Evolutionary conservation across 2,113 vertebrate genomes (phyloP), one percentile per base, ranked within the genome.

Genomic region (Grus americana): DNA sequence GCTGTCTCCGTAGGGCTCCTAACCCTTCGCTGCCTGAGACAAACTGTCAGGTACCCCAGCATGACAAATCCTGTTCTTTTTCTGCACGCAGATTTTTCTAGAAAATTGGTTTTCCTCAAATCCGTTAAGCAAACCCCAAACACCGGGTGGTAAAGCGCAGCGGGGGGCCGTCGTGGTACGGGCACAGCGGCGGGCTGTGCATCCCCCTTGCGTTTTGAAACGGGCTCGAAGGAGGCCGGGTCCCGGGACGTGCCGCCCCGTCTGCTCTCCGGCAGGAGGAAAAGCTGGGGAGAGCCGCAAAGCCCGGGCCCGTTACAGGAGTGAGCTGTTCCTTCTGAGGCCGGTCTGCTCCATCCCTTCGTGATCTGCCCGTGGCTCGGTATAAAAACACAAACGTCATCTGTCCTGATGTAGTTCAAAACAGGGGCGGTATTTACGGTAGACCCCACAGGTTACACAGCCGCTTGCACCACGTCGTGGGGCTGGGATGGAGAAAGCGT

Each of bases 311-410:
- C 5, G 0, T 4, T 3, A 0, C 21, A 6, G 2, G 10, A 4
- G 24, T 0, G 4, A 17, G 24, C 24, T n/a, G 0, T 4, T 72
- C 42, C 88, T 34, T 18, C 3, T 0, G 6, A 9, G 15, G 4
- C 46, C 0, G 4, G 2, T 30, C 49, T 6, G 18, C 71, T 44
- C 16, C 62, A 19, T 18, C 61, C 80, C 68, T 42, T 34, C 1
- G 0, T 21, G 42, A 26, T 3, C 83, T 47, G 76, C 55, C 78
- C 9, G 0, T 5, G n/a, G 24, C 23, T 9, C 65, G 20, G 32
- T 50, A 16, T 30, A 16, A 16, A 36, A 36, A 26, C 2, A 5
- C 3, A 22, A 40, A 34, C 5, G 10, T 8, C 19, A 6, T 7
- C 30, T 30, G 30, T 42, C 49, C 5, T 2, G 3, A 6, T 10